A percentile compares a stretch with the other conserved stretches of the same genome.
These are phyloP conservation scores for Lumbricus terrestris DNA, from an alignment of 2,888 invertebrate species.

Conservation along the genomic window DNA sequence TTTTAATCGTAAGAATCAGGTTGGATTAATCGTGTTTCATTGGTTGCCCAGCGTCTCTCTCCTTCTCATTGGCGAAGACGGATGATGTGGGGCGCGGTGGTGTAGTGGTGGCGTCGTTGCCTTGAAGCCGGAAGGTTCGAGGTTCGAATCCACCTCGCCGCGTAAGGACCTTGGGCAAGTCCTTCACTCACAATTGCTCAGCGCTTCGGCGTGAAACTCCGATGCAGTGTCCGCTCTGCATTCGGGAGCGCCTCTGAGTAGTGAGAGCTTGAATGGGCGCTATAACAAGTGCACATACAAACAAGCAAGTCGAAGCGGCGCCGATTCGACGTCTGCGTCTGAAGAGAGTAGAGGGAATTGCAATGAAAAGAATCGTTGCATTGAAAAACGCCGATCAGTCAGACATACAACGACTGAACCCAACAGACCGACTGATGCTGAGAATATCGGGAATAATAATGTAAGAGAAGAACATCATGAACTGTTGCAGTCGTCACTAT, in stretches of 20 bases:
- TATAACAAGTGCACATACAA: too few relatives aligned
- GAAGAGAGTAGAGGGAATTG: neutral
- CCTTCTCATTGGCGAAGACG: neutral
- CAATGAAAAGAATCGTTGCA: neutral
- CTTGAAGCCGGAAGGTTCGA: too few relatives aligned
- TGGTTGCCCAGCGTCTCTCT: neutral
- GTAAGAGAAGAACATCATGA: neutral
- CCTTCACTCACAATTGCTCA: too few relatives aligned
- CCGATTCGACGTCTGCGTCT: neutral
- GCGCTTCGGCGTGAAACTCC: too few relatives aligned
- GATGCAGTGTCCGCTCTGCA: too few relatives aligned
- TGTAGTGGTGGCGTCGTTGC: too few relatives aligned
- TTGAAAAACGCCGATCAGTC: neutral
- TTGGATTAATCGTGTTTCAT: neutral
- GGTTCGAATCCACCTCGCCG: too few relatives aligned
- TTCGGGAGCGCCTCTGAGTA: too few relatives aligned
- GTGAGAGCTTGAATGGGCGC: too few relatives aligned
- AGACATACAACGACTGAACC: neutral
- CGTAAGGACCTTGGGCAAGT: too few relatives aligned
- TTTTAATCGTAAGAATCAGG: neutral
- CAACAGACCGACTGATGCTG: neutral
- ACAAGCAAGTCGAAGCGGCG: too few relatives aligned
- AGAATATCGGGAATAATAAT: neutral
- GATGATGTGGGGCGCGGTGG: neutral
- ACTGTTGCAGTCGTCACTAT: neutral